Conservation (phyloP, 2,888 invertebrate genomes). For the Macrosiphum euphorbiae region DNA sequence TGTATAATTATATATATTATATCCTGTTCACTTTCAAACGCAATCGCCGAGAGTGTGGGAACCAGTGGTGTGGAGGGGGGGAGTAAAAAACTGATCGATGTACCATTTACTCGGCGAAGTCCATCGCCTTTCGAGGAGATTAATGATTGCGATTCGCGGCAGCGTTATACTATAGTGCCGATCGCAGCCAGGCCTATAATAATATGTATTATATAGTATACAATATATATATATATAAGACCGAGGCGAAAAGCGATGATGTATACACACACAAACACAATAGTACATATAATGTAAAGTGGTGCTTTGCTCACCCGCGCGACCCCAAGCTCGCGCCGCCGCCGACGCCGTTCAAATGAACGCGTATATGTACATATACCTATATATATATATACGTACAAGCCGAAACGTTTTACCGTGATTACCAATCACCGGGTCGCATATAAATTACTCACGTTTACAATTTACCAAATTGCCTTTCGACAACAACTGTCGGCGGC, state of each 20-base stretch:
- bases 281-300: background rate
- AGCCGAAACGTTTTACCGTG: slow-evolving; percentile 61
- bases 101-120: background rate
- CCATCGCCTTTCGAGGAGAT: background rate
- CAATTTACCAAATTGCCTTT: slow-evolving; percentile 64
- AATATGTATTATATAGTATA: background rate
- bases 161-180: background rate
- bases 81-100: background rate
- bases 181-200: background rate
- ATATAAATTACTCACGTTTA: slow-evolving; percentile 63
- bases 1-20: no score
- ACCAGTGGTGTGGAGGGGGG: no score
- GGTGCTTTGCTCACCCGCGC: background rate
- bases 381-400: background rate
- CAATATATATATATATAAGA: background rate
- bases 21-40: background rate
- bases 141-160: background rate
- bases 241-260: background rate
- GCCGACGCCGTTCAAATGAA: background rate
- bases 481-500: slow-evolving; percentile 48
- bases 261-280: background rate
- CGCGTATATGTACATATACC: background rate
- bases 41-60: background rate
- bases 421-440: slow-evolving; percentile 58
- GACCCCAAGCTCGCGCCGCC: background rate